These are phyloP conservation scores for Melipona beecheii DNA, from an alignment of 2,888 invertebrate genomes.

Conservation along the genomic window DNA sequence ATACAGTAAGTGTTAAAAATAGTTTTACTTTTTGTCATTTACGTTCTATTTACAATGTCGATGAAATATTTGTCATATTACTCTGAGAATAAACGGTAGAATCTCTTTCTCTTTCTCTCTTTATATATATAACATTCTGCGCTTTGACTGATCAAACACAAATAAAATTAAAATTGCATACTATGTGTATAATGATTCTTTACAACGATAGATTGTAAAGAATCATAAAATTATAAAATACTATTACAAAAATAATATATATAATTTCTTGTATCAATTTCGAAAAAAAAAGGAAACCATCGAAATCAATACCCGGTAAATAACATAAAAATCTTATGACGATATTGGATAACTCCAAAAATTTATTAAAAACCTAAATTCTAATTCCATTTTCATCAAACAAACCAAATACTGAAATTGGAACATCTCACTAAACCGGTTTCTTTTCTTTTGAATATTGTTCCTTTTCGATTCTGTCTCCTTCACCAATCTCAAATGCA, in stretches of 20 bases:
- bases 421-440: constrained; percentile 53
- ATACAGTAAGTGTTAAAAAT: constrained; percentile 56
- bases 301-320: constrained; percentile 6
- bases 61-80: constrained; percentile 33
- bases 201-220: constrained; percentile 23
- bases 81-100: constrained; percentile 20
- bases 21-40: constrained; percentile 54
- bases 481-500: constrained; percentile 61
- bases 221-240: constrained; percentile 6
- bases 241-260: constrained; percentile 52
- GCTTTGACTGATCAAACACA: neutral
- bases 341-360: constrained; percentile 40
- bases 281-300: constrained; percentile 11
- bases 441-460: constrained; percentile 62
- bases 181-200: neutral
- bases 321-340: constrained; percentile 32
- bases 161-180: constrained; percentile 22
- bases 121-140: neutral
- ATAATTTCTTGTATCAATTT: constrained; percentile 22
- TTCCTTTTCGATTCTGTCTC: constrained; percentile 55
- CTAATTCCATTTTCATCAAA: constrained; percentile 9
- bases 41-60: constrained; percentile 53
- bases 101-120: neutral
- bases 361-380: constrained; percentile 12
- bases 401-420: constrained; percentile 15